Evolutionary conservation across 2,797 vertebrate genomes (phyloP), one percentile per base, ranked within the genome.

Genomic region (Synaphobranchus kaupii): DNA sequence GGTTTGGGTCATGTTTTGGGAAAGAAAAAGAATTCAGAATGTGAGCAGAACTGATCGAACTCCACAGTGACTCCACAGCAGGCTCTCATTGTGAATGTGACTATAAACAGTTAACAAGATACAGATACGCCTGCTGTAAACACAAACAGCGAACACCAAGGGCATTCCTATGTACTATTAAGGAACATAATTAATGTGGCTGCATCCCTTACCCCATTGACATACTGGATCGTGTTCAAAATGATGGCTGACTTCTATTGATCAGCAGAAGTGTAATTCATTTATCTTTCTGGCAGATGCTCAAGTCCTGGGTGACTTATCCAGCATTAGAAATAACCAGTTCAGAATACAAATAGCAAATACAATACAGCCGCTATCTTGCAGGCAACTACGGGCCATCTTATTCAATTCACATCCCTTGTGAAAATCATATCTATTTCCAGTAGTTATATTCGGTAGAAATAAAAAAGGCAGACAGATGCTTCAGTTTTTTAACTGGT

Each of bases 211-310:
- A 1, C 63, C 56, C 56, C 56, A 58, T 17, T 58, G 56, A 58
- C 56, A 58, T 15, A 58, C 20, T 68, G 63, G 22, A 68, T 68
- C 25, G 6, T 25, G 8, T 68, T 68, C 63, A 68, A 28, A n/a
- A 68, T 28, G 63, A 68, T 68, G 63, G 15, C 22, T 10, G 22
- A 68, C 28, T 68, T 68, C 63, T 68, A 68, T 28, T 28, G 63
- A 68, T 68, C 63, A 68, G n/a, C 63, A 68, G n/a, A 25, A 68
- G 63, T 68, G 63, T 28, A 68, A 68, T 68, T 68, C 4, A 68
- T 68, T 68, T 68, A n/a, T 68, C n/a, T 68, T n/a, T 68, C n/a
- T 68, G 63, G 63, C 63, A 68, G 63, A 68, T 68, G 25, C 5
- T 25, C 63, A 7, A n/a, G n/a, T 68, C 25, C 63, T 8, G 25